Base-by-base conservation (phyloP, 1,140 invertebrate species). In the Delia radicum region DNA sequence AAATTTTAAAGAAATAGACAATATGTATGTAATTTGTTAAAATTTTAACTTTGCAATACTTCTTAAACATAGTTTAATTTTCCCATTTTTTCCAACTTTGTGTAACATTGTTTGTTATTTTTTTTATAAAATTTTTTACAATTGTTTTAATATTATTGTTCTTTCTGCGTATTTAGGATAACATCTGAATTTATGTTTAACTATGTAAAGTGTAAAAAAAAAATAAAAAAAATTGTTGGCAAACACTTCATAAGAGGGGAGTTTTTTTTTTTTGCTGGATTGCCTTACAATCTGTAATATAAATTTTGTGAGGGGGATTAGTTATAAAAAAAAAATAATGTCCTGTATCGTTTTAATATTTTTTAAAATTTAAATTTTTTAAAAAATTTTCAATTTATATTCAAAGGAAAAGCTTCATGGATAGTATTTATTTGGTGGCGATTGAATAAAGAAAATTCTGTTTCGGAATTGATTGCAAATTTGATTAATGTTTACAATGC, bases 141-240 rank as follows among this genome's bases (percentile, higher is more conserved):
- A 55, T 21, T 55, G 48, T 24, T 55, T 8, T 18, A 55, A 55
- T 55, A 55, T 55, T 55, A 8, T 21, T 21, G 48, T 55, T 55
- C n/a, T 8, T 55, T 18, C n/a, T 21, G n/a, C 5, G 63, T 31
- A 67, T 29, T 67, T 18, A 29, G 5, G 28, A 67, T 33, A 67
- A 67, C 63, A 67, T 67, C 28, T 67, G 28, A 67, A 67, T 67
- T 67, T 67, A 31, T 67, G 63, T 67, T 29, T 13, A 31, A 67
- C 63, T 4, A 29, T 18, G 28, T 15, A 18, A 18, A 15, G 12
- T 18, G 12, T 29, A 24, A 15, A n/a, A 29, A n/a, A 29, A 67
- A 67, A 31, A 67, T 8, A 29, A 1, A 67, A 3, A 29, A 31
- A 67, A 18, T 18, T 10, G 37, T 1, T 42, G 37, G 37, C 37